Conservation (phyloP, 2,888 invertebrate species). For the Drosophila anomelani region DNA sequence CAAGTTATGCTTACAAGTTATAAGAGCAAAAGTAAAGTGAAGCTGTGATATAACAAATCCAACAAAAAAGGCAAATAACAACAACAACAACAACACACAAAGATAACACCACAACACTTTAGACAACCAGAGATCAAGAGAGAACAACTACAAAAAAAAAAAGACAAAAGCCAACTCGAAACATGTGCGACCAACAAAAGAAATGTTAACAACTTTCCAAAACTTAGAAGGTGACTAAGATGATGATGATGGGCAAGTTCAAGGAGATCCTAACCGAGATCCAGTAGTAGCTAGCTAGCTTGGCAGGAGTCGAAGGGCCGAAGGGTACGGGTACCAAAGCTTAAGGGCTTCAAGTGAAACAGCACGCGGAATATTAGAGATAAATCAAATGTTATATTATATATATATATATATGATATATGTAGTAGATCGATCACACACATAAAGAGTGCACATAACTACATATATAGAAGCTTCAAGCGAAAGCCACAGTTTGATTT, state of each 20-base stretch:
- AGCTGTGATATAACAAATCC: conserved; percentile 72
- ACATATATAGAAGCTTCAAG: conserved; percentile 22
- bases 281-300: conserved; percentile 61
- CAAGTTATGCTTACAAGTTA: conserved; percentile 75
- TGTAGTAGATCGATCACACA: conserved; percentile 31
- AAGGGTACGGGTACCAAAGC: conserved; percentile 41
- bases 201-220: conserved; percentile 73
- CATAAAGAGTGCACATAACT: conserved; percentile 40
- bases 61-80: conserved; percentile 56
- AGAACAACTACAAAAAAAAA: conserved; percentile 38
- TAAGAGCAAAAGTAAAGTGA: conserved; percentile 69
- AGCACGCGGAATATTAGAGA: conserved; percentile 21
- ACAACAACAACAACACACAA: conserved; percentile 36
- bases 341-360: conserved; percentile 24
- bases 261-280: conserved; percentile 22
- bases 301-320: conserved; percentile 40
- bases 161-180: conserved; percentile 71
- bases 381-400: conserved; percentile 47
- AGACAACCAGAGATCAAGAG: conserved; percentile 43
- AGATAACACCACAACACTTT: conserved; percentile 29
- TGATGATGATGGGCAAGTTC: conserved; percentile 11
- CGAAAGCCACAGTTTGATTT: conserved; percentile 25
- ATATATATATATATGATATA: conserved; percentile 17
- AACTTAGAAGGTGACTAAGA: conserved; percentile 18
- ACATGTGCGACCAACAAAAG: conserved; percentile 77